Evolutionary conservation across 2,113 vertebrate genomes (phyloP).

Genomic region (Lophura nycthemera): DNA sequence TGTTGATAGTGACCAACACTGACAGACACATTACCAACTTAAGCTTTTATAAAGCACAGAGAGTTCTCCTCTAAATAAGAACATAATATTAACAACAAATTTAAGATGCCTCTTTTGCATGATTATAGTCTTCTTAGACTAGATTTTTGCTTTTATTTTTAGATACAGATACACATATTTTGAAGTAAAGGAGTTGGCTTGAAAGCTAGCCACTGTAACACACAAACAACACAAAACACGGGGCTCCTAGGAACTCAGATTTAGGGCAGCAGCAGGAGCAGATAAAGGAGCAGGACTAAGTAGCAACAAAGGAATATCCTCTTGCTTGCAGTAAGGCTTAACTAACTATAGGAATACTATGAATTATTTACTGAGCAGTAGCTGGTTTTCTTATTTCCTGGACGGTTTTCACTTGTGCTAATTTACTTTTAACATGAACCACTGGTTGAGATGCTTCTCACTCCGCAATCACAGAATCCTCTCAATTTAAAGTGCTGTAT

Average conservation of each 20-base stretch:
- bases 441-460: neutral
- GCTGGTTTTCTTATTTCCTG: slow-evolving; percentile 2
- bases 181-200: neutral
- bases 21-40: neutral
- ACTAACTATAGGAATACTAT: neutral
- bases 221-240: neutral
- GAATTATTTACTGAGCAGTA: neutral
- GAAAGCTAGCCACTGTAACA: neutral
- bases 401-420: neutral
- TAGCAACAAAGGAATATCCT: neutral
- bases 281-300: neutral
- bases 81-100: neutral
- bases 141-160: neutral
- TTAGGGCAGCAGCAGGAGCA: neutral
- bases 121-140: neutral
- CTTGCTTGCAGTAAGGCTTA: neutral
- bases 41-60: neutral
- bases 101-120: neutral
- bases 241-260: neutral
- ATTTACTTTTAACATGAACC: neutral
- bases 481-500: neutral
- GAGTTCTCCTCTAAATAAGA: too few species aligned
- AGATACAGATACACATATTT: too few species aligned
- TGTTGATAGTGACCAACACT: neutral
- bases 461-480: slow-evolving; percentile 15